Percentiles rank a stretch among this genome's conserved stretches.
phyloP scores from a whole-genome alignment of 2,113 vertebrate genomes.

The Tamias sibiricus region DNA sequence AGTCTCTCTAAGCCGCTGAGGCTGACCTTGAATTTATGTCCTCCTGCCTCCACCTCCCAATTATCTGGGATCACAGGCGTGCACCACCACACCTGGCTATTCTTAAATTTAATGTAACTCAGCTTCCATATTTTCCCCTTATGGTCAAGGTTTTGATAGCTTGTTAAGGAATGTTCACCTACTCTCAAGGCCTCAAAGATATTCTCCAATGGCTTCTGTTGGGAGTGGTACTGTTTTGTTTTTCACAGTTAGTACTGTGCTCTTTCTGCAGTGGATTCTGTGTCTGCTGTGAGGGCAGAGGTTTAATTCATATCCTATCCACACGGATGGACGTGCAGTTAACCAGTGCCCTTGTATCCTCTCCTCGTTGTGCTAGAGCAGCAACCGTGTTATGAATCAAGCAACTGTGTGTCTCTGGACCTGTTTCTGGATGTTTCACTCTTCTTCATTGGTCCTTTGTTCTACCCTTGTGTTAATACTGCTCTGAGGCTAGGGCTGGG shows the following conservation, averaged over 20 bases:
- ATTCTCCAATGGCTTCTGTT: not conserved
- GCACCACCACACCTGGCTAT: not conserved
- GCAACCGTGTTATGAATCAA: not conserved
- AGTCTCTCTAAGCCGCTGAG: no score
- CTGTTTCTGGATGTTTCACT: not conserved
- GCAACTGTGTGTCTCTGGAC: not conserved
- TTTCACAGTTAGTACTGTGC: not conserved
- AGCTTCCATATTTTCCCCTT: not conserved
- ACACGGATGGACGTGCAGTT: not conserved
- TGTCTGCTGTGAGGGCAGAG: not conserved
- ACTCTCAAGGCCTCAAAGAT: not conserved
- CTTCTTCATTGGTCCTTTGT: not conserved
- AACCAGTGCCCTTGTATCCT: not conserved
- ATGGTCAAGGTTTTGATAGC: not conserved
- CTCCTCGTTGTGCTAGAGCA: not conserved
- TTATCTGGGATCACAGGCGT: no score
- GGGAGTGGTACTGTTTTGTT: not conserved
- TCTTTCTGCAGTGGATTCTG: not conserved
- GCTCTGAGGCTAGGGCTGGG: no score
- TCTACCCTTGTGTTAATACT: not conserved
- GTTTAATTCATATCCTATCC: not conserved
- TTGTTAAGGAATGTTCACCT: conserved; percentile 32
- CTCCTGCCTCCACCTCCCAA: no score
- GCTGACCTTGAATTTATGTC: no score
- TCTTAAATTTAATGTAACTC: not conserved